phyloP scores from a whole-genome alignment of 2,797 vertebrate species.

The Leucoraja ocellata region DNA sequence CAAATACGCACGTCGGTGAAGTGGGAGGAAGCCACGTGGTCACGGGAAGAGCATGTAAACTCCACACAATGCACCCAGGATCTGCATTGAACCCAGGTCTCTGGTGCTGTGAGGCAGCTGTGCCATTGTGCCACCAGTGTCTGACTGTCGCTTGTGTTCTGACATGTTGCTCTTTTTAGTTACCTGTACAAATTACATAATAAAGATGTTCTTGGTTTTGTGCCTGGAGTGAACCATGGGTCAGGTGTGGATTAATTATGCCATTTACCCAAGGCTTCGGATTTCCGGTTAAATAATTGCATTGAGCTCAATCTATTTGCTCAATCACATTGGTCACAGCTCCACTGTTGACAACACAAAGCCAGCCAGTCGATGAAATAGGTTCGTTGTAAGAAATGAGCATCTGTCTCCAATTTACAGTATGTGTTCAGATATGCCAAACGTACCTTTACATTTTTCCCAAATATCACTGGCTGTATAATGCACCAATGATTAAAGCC shows the following conservation, averaged over 20 bases:
- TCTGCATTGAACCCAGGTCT: no score
- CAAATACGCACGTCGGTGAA: no score
- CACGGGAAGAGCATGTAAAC: no score
- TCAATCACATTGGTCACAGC: not conserved
- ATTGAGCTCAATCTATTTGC: not conserved
- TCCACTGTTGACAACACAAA: not conserved
- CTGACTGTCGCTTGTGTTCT: not conserved
- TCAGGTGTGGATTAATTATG: not conserved
- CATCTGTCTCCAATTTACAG: not conserved
- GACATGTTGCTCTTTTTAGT: not conserved
- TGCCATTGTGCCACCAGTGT: no score
- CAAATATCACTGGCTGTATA: not conserved
- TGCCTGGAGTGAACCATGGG: not conserved
- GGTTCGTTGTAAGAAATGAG: not conserved
- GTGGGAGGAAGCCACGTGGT: no score
- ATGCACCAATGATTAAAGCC: not conserved
- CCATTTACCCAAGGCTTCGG: not conserved
- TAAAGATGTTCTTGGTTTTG: not conserved
- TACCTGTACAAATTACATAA: not conserved
- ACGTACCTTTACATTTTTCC: not conserved
- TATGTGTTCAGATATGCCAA: not conserved
- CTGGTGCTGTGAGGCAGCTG: no score
- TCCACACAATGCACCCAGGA: no score
- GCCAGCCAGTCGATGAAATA: not conserved
- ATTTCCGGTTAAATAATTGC: not conserved